Evolutionary conservation across 2,113 vertebrate genomes (phyloP).

Genomic region (Xiphophorus maculatus): DNA sequence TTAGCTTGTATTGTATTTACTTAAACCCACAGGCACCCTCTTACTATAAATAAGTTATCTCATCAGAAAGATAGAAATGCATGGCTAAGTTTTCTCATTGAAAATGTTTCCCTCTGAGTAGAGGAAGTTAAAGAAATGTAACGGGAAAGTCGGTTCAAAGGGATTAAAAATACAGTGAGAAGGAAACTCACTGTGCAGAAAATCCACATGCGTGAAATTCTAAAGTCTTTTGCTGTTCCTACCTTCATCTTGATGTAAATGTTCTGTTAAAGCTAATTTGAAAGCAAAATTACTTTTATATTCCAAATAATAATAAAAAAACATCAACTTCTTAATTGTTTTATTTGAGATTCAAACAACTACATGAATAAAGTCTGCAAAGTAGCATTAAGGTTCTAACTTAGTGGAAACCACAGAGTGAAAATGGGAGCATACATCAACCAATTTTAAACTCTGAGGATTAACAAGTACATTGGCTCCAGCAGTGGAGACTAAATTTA

Average conservation of each 20-base stretch:
- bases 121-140: slow-evolving; percentile 32
- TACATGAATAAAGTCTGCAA: background rate
- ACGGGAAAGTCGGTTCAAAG: slow-evolving; percentile 36
- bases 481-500: too few species aligned
- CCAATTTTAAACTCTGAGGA: too few species aligned
- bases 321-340: slow-evolving; percentile 18
- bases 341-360: slow-evolving; percentile 18
- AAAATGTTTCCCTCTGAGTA: slow-evolving; percentile 12
- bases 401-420: background rate
- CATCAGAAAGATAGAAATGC: background rate
- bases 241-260: slow-evolving; percentile 9
- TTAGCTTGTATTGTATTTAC: background rate
- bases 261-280: slow-evolving; percentile 7
- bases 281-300: slow-evolving; percentile 9
- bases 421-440: too few species aligned
- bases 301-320: slow-evolving; percentile 14
- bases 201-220: background rate
- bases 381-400: background rate
- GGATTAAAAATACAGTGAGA: slow-evolving; percentile 5
- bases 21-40: slow-evolving; percentile 4
- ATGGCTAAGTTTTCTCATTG: background rate
- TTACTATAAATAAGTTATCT: background rate
- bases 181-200: slow-evolving; percentile 25
- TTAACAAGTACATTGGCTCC: too few species aligned
- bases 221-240: slow-evolving; percentile 17